Evolutionary conservation across 2,113 vertebrate species (phyloP).

Genomic region (Aix galericulata): DNA sequence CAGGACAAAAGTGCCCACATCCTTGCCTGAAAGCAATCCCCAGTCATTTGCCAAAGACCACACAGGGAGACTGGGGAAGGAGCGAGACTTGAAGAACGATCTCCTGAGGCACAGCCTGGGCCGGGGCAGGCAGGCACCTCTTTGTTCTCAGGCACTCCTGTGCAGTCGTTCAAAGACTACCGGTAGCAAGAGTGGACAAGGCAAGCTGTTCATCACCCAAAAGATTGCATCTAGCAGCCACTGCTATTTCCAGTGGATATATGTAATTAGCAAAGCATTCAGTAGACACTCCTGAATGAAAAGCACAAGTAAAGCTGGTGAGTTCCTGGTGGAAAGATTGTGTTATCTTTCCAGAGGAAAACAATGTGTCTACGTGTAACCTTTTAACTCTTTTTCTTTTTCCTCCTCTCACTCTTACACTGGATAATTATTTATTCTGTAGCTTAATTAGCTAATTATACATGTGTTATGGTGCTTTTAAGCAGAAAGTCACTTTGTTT

Average conservation of each 20-base stretch:
- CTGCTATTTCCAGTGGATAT: background rate
- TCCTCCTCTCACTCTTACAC: slow-evolving; percentile 31
- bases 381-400: slow-evolving; percentile 46
- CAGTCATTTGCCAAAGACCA: background rate
- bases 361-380: slow-evolving; percentile 11
- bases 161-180: background rate
- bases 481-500: slow-evolving; percentile 65
- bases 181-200: background rate
- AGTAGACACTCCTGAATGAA: slow-evolving; percentile 23
- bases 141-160: background rate
- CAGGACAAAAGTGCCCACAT: fast-evolving
- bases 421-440: slow-evolving; percentile 74
- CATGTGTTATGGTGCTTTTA: slow-evolving; percentile 58
- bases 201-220: background rate
- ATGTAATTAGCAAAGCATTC: slow-evolving; percentile 23
- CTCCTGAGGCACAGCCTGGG: background rate
- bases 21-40: background rate
- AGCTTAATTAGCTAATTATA: slow-evolving; percentile 74
- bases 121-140: background rate
- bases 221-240: background rate
- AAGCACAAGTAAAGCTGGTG: slow-evolving; percentile 2
- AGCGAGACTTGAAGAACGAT: fast-evolving
- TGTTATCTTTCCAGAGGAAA: slow-evolving; percentile 39
- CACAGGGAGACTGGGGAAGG: background rate
- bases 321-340: background rate